phyloP scores from a whole-genome alignment of 2,113 vertebrate genomes.

The Peromyscus leucopus region DNA sequence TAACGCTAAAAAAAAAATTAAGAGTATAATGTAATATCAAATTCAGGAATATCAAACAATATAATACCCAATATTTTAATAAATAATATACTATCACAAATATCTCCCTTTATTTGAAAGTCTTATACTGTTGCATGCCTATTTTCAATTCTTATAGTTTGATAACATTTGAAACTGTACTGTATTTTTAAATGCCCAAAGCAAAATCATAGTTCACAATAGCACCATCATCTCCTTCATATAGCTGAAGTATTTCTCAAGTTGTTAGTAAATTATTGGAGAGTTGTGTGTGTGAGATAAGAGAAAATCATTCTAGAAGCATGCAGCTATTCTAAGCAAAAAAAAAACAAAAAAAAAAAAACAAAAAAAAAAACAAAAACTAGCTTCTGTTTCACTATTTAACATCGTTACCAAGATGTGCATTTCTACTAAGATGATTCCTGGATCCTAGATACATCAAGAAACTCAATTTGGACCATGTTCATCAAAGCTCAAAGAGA shows the following conservation, averaged over 20 bases:
- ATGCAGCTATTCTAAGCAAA: not conserved
- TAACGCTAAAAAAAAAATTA: not conserved
- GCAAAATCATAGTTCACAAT: not conserved
- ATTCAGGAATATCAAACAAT: not conserved
- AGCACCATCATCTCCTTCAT: not conserved
- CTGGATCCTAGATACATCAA: not conserved
- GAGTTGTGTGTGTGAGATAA: not conserved
- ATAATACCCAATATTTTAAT: not conserved
- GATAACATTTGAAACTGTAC: not conserved
- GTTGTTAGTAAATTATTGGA: not conserved
- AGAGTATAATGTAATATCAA: not conserved
- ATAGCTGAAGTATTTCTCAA: conserved; percentile 17
- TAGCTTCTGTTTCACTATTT: not conserved
- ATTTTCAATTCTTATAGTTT: not conserved
- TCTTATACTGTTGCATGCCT: not conserved
- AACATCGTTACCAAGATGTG: not conserved
- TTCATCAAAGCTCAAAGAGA: not conserved
- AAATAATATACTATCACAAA: not conserved
- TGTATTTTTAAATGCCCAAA: not conserved
- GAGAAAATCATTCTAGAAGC: not conserved
- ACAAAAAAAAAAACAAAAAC: not conserved
- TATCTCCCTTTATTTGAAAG: not conserved
- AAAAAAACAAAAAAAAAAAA: no score
- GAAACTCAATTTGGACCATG: not conserved
- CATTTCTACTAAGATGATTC: not conserved